phyloP scores from a whole-genome alignment of 2,113 vertebrate species.

The Galemys pyrenaicus region DNA sequence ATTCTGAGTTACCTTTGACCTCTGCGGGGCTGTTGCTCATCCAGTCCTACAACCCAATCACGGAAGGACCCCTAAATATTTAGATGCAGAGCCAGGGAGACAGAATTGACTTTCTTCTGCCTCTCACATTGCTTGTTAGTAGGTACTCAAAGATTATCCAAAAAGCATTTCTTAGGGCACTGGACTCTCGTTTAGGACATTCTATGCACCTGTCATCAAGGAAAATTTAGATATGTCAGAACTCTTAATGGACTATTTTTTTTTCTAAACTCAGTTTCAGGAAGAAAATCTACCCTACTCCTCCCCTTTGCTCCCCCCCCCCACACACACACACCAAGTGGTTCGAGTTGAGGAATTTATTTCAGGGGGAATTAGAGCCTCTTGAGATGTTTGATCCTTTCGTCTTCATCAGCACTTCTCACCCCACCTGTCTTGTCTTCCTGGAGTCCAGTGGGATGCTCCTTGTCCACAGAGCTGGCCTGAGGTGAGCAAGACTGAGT shows the following conservation, averaged over 20 bases:
- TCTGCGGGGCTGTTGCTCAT: background rate
- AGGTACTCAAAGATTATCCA: background rate
- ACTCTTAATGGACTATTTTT: background rate
- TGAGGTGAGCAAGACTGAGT: background rate
- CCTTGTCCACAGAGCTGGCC: background rate
- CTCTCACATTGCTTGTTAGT: background rate
- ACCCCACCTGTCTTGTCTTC: background rate
- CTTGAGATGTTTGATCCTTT: accelerated
- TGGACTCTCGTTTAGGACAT: background rate
- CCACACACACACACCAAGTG: background rate
- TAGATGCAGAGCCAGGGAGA: background rate
- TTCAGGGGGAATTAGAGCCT: background rate
- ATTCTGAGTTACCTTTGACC: background rate
- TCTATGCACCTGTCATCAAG: background rate
- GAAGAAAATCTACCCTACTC: background rate
- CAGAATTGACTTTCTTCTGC: background rate
- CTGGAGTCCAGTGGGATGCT: background rate
- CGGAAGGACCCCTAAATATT: background rate
- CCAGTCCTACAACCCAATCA: background rate
- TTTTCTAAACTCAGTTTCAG: background rate
- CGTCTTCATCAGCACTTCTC: background rate
- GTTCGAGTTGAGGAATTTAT: background rate
- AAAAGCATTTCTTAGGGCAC: background rate
- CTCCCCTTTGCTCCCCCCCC: no score
- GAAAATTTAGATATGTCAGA: background rate